Evolutionary conservation across 2,797 vertebrate genomes (phyloP).

Genomic region (Mastacembelus armatus): DNA sequence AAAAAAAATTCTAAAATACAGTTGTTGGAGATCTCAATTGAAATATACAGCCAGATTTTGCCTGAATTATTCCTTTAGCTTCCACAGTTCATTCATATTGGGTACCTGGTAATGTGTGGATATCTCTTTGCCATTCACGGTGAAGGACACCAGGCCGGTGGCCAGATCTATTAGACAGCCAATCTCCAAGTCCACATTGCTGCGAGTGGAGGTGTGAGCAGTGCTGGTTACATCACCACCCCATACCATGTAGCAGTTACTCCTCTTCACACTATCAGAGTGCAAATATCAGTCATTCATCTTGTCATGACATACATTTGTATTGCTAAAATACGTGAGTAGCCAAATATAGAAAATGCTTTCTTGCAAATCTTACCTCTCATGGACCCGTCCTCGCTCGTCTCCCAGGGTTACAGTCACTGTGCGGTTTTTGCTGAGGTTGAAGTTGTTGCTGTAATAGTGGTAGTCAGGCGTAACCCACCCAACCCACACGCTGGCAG

Average conservation of each 20-base stretch:
- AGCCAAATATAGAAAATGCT: neutral
- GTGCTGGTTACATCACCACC: slow-evolving; percentile 88
- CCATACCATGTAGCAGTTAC: slow-evolving; percentile 91
- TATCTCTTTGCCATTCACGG: slow-evolving; percentile 93
- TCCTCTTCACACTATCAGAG: slow-evolving; percentile 75
- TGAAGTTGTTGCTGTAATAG: slow-evolving; percentile 95
- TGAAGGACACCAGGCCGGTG: slow-evolving; percentile 93
- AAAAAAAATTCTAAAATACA: no score
- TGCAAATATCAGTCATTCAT: neutral
- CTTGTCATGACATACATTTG: neutral
- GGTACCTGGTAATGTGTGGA: slow-evolving; percentile 94
- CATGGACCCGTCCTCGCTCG: slow-evolving; percentile 95
- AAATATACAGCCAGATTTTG: neutral
- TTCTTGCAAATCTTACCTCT: slow-evolving; percentile 90
- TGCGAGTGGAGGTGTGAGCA: slow-evolving; percentile 87
- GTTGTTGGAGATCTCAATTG: no score
- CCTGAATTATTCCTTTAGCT: neutral
- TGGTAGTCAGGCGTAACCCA: slow-evolving; percentile 99
- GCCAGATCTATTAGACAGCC: slow-evolving; percentile 94
- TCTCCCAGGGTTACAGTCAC: slow-evolving; percentile 98
- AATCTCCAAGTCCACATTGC: slow-evolving; percentile 93
- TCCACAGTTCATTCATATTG: neutral
- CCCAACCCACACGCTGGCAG: slow-evolving; percentile 93
- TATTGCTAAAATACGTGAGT: no score
- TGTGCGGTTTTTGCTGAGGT: slow-evolving; percentile 92